Base-by-base conservation (phyloP, 2,888 invertebrate species). In the Ptycholaimellus sp. region DNA sequence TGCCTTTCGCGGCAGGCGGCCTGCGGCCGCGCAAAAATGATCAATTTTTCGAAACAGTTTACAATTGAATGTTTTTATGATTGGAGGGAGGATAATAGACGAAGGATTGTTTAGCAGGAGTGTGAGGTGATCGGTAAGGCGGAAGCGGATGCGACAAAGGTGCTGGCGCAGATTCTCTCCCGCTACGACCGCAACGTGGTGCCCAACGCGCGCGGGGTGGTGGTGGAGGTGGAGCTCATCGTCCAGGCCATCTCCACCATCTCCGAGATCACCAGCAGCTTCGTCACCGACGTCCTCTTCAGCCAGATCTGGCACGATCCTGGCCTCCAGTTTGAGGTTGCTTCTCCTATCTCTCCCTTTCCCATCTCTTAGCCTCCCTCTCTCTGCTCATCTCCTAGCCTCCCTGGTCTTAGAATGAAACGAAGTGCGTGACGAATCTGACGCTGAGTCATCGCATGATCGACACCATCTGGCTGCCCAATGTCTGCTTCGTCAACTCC, bases 401-500 rank as follows among this genome's bases (percentile, higher is more conserved):
- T n/a, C n/a, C n/a, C n/a, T n/a, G n/a, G n/a, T n/a, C n/a, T n/a
- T n/a, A n/a, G n/a, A n/a, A n/a, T n/a, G n/a, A n/a, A n/a, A n/a
- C n/a, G 14, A 11, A 52, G 16, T 55, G 55, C 36, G 41, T 55
- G 21, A 49, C 50, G 13, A 56, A 56, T 39, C 37, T 56, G 6
- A 51, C 54, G 3, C 44, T 56, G 4, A 52, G 43, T 7, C 35
- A 46, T 37, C 41, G 45, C 19, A 44, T 51, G 47, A 44, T 49
- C 18, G 45, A 45, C 9, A 30, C 25, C 16, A n/a, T 44, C 4
- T 43, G 45, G 46, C 28, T 33, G 30, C 40, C 43, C 11, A 41
- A 41, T 20, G 43, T 43, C 6, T 37, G 37, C 33, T 33, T 42
- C 23, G 38, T 42, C 16, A 42, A 42, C 35, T 30, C 30, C 28